Evolutionary conservation across 2,113 vertebrate species (phyloP).

Genomic region (Gavia stellata): DNA sequence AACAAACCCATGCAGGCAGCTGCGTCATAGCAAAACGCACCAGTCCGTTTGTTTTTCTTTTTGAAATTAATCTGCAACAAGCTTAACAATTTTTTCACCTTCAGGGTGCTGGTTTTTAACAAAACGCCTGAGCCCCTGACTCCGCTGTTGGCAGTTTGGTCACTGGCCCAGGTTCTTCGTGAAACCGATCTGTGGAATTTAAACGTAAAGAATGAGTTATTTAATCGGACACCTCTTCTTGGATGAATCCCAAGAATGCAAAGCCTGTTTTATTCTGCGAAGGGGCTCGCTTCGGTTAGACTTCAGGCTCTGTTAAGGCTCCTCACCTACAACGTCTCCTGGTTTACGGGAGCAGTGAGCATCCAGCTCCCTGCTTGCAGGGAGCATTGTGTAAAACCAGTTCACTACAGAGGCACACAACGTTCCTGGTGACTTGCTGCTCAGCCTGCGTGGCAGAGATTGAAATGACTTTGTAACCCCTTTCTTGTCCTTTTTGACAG

Average conservation of each 20-base stretch:
- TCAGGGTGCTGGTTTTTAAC: constrained; percentile 28
- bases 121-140: not conserved
- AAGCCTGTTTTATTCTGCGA: not conserved
- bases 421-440: rapidly evolving
- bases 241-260: not conserved
- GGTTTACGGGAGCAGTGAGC: not conserved
- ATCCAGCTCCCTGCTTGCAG: not conserved
- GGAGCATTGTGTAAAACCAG: not conserved
- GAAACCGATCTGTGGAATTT: not conserved
- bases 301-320: not conserved
- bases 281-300: not conserved
- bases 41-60: not conserved
- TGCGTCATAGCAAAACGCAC: not conserved
- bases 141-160: constrained; percentile 23
- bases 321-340: not conserved
- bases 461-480: not conserved
- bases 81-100: not conserved
- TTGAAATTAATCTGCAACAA: not conserved
- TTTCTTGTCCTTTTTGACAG: constrained; percentile 65
- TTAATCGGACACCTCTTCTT: constrained; percentile 8
- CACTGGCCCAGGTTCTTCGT: not conserved
- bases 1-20: not conserved
- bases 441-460: not conserved
- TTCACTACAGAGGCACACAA: rapidly evolving
- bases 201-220: not conserved